A percentile compares a stretch with the other conserved stretches of the same genome.
These are phyloP conservation scores for Manis crassicaudata DNA, from an alignment of 2,797 vertebrate genomes.

Conservation along the genomic window DNA sequence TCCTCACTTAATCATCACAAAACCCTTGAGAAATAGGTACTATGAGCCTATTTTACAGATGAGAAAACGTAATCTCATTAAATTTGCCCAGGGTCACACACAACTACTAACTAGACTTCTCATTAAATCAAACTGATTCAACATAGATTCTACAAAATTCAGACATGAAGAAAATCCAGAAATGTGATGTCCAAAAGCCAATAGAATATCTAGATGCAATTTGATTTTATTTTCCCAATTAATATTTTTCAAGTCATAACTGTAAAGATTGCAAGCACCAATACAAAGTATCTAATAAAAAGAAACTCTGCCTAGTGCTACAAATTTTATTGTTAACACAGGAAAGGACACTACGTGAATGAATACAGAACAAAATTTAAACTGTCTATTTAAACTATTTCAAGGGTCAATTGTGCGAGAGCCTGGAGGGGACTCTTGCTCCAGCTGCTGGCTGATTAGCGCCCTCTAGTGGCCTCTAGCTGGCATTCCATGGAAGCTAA, in stretches of 20 bases:
- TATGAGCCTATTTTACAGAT: not conserved
- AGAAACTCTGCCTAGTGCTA: not conserved
- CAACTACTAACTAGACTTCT: not conserved
- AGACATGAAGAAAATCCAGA: not conserved
- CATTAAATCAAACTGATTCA: not conserved
- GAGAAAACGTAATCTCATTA: not conserved
- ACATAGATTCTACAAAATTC: not conserved
- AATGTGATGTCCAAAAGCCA: not conserved
- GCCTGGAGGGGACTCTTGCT: not conserved
- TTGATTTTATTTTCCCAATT: not conserved
- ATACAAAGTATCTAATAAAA: not conserved
- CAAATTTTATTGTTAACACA: not conserved
- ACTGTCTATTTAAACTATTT: not conserved
- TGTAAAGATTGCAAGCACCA: not conserved
- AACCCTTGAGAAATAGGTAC: not conserved
- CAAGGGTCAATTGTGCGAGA: not conserved
- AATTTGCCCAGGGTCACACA: not conserved
- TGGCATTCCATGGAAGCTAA: not conserved
- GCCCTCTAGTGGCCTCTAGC: conserved; percentile 54
- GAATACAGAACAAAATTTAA: not conserved
- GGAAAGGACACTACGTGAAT: not conserved
- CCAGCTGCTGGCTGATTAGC: not conserved
- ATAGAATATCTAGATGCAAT: not conserved
- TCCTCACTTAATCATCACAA: not conserved
- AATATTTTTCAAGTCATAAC: not conserved